A percentile compares a stretch with the other conserved stretches of the same genome.
Evolutionary conservation across 2,888 invertebrate species (phyloP).

Genomic region (Leucozona laternaria): DNA sequence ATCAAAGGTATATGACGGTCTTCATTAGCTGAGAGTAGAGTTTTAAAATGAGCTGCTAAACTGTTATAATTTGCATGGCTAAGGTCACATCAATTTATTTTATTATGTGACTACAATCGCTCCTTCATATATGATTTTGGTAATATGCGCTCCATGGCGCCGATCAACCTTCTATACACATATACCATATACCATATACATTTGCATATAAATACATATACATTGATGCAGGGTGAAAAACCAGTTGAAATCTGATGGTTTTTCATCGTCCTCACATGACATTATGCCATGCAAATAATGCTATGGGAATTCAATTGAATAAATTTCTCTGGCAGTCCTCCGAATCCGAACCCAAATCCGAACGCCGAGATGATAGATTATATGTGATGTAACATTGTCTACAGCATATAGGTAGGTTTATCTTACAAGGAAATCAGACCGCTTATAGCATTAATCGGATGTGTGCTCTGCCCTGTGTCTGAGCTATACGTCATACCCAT

Average conservation of each 20-base stretch:
- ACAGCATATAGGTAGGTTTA: neutral
- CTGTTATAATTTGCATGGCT: too few species aligned
- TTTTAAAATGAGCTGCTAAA: too few species aligned
- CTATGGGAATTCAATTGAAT: slow-evolving; percentile 68
- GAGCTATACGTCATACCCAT: slow-evolving; percentile 1
- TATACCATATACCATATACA: neutral
- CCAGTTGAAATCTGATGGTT: slow-evolving; percentile 44
- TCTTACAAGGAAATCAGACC: slow-evolving; percentile 19
- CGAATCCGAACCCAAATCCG: too few species aligned
- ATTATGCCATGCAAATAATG: slow-evolving; percentile 38
- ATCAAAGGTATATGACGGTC: too few species aligned
- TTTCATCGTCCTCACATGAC: slow-evolving; percentile 37
- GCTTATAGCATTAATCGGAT: slow-evolving; percentile 35
- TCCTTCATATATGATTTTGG: too few species aligned
- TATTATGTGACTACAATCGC: too few species aligned
- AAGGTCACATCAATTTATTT: too few species aligned
- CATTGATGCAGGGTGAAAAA: slow-evolving; percentile 39
- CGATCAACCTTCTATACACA: too few species aligned
- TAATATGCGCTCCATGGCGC: neutral
- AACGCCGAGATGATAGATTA: slow-evolving; percentile 53
- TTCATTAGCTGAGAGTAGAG: too few species aligned
- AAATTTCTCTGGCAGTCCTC: slow-evolving; percentile 63
- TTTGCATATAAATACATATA: neutral
- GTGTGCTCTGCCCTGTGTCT: neutral
- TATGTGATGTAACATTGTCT: slow-evolving; percentile 31